Evolutionary conservation across 2,888 invertebrate genomes (phyloP).

Genomic region (Ditula angustiorana): DNA sequence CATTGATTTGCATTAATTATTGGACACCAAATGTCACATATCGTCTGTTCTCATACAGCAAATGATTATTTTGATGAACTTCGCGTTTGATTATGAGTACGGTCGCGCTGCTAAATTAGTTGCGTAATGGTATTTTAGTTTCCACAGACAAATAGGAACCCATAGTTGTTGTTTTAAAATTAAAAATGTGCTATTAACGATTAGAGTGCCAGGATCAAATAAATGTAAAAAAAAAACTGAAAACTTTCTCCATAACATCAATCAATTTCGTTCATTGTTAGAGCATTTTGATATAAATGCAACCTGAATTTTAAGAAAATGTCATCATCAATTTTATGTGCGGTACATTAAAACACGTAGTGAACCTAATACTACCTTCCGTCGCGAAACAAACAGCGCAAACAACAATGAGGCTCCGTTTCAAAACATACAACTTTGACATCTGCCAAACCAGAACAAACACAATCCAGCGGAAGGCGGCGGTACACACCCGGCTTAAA

Average conservation of each 20-base stretch:
- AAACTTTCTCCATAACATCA: background rate
- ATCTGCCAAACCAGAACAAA: slow-evolving; percentile 84
- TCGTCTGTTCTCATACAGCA: slow-evolving; percentile 64
- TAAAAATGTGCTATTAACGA: too few species aligned
- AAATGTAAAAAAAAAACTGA: too few species aligned
- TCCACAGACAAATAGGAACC: background rate
- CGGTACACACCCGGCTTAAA: slow-evolving; percentile 82
- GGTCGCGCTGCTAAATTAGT: background rate
- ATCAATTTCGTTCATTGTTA: background rate
- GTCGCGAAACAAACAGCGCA: slow-evolving; percentile 73
- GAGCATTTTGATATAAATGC: background rate
- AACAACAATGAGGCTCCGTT: slow-evolving; percentile 76
- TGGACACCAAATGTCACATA: slow-evolving; percentile 74
- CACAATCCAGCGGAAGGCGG: slow-evolving; percentile 82
- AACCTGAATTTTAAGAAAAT: slow-evolving; percentile 11
- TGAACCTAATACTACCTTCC: slow-evolving; percentile 70
- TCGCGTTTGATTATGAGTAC: slow-evolving; percentile 52
- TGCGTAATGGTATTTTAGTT: background rate
- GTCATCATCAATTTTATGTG: slow-evolving; percentile 30
- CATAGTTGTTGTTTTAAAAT: background rate
- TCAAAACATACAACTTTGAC: slow-evolving; percentile 84
- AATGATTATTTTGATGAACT: slow-evolving; percentile 77
- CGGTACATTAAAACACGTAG: slow-evolving; percentile 44
- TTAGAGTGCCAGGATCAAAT: too few species aligned
- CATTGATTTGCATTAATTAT: slow-evolving; percentile 84